Evolutionary conservation across 2,113 vertebrate genomes (phyloP).

Genomic region (Noturus placidus): DNA sequence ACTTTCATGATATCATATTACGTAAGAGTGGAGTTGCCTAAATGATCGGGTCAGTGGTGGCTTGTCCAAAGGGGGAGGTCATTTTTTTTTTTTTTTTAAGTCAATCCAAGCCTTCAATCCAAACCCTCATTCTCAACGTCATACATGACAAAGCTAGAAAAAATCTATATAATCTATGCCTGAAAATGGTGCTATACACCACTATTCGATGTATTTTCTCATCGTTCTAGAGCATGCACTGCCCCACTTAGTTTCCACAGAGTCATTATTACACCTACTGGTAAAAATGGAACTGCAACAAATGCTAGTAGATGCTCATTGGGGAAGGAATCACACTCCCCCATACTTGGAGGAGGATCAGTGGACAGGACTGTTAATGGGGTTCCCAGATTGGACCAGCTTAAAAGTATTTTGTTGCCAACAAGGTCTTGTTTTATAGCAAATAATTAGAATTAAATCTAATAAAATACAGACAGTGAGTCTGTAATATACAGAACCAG

Average conservation of each 20-base stretch:
- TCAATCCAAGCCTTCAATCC: not conserved
- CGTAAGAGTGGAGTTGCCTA: not conserved
- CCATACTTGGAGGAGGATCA: not conserved
- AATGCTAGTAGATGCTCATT: not conserved
- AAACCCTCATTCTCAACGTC: not conserved
- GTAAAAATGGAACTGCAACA: not conserved
- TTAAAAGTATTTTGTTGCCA: not conserved
- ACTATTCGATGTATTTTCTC: not conserved
- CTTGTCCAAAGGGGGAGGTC: not conserved
- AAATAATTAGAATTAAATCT: not conserved
- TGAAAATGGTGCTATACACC: not conserved
- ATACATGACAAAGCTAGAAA: too few relatives aligned
- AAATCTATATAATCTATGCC: too few relatives aligned
- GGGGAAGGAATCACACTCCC: not conserved
- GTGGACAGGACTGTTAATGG: not conserved
- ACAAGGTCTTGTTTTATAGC: not conserved
- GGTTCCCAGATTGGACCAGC: not conserved
- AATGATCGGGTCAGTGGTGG: not conserved
- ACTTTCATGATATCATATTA: not conserved
- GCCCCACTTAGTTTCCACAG: not conserved
- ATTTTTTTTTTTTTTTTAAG: too few relatives aligned
- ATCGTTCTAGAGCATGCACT: not conserved
- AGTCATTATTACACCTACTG: not conserved
- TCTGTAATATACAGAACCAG: not conserved
- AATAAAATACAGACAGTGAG: not conserved